Evolutionary conservation across 2,113 vertebrate genomes (phyloP).

Genomic region (human (Homo sapiens)): GRCh38 chr7:85373501-85374000

Average conservation of each 20-base stretch:
- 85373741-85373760: neutral
- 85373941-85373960: neutral
- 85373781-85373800: neutral
- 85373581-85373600: neutral
- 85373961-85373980: neutral
- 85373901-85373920: neutral
- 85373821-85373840: neutral
- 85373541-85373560: neutral
- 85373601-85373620: neutral
- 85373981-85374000: neutral
- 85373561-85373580: neutral
- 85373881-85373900: neutral
- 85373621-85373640: neutral
- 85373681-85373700: neutral
- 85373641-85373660: neutral
- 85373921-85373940: fast-evolving
- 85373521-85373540: neutral
- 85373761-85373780: neutral
- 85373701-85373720: neutral
- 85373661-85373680: neutral
- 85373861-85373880: neutral
- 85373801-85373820: neutral
- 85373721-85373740: neutral
- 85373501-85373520: neutral
- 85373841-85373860: neutral